Base-by-base conservation (phyloP, 1,140 invertebrate species). In the Sipha flava region DNA sequence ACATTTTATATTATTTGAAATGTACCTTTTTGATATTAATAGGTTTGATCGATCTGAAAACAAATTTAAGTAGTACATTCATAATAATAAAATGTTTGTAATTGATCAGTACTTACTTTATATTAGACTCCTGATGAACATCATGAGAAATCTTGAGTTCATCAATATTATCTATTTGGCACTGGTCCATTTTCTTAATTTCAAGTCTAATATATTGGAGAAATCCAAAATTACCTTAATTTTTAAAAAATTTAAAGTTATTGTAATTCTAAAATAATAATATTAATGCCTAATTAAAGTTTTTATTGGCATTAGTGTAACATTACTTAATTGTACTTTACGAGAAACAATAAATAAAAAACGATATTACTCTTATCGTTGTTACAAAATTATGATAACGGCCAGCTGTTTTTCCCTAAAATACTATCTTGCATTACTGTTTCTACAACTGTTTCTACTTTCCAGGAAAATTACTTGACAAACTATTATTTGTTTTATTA, bases 11-110 rank as follows among this genome's bases (percentile, higher is more conserved):
- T 9, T 9, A 68, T 68, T 70, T 70, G 45, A 5, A 40, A 70
- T 47, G 0, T 70, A 77, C 73, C 52, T 77, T 77, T 77, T 57
- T 77, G 16, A 77, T 77, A 59, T 40, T 43, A 16, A 77, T 57
- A 5, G 40, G 31, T 77, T 40, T 77, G n/a, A 57, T 59, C 59
- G 73, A 77, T 43, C 73, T 77, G 7, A 40, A 77, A 77, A 57
- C n/a, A 1, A 73, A 49, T 52, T 3, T 7, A 29, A 31, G 16
- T 12, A 45, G 14, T 18, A 45, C 9, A 3, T 21, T 0, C n/a
- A 68, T 57, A 26, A 59, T 59, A 59, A 16, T 54, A 23, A 26
- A 10, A 26, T 26, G 21, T 26, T 52, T 23, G 18, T 23, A 14
- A 26, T 23, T 23, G 14, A 2, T 45, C 18, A 16, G 5, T 54